These are phyloP conservation scores for Epinephelus moara DNA, from an alignment of 2,113 vertebrate species.

Conservation along the genomic window DNA sequence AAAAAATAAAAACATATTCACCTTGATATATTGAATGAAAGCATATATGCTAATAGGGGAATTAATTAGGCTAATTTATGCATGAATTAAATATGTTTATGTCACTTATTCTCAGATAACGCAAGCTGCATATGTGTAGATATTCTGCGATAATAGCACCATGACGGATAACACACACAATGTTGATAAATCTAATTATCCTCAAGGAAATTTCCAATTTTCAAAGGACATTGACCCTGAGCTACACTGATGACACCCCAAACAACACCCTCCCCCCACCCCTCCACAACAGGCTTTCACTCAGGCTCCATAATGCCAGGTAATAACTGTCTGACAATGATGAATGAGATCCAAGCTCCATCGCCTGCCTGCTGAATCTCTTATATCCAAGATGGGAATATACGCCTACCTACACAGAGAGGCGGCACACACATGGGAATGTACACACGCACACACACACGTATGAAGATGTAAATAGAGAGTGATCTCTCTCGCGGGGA, in stretches of 20 bases:
- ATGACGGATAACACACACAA: neutral
- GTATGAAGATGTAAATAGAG: slow-evolving; percentile 27
- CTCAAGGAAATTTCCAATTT: slow-evolving; percentile 22
- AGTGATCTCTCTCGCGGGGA: neutral
- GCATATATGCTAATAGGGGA: neutral
- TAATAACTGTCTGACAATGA: slow-evolving; percentile 77
- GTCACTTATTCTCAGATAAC: neutral
- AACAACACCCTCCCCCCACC: neutral
- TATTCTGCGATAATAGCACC: slow-evolving; percentile 2
- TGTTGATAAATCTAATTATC: slow-evolving; percentile 26
- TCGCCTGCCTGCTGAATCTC: slow-evolving; percentile 48
- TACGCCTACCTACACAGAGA: slow-evolving; percentile 21
- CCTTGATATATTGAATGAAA: neutral
- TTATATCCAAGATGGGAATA: slow-evolving; percentile 36
- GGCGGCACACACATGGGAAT: slow-evolving; percentile 9
- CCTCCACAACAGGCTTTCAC: slow-evolving; percentile 38
- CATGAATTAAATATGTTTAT: slow-evolving; percentile 2
- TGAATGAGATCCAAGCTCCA: slow-evolving; percentile 60
- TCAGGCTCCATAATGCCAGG: slow-evolving; percentile 56
- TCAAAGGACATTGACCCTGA: slow-evolving; percentile 43
- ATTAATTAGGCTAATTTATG: slow-evolving; percentile 28
- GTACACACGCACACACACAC: neutral
- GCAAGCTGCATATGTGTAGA: neutral
- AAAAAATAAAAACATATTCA: neutral
- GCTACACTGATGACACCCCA: slow-evolving; percentile 20